Evolutionary conservation across 2,113 vertebrate genomes (phyloP).

Genomic region (Anarhynchus alexandrinus): DNA sequence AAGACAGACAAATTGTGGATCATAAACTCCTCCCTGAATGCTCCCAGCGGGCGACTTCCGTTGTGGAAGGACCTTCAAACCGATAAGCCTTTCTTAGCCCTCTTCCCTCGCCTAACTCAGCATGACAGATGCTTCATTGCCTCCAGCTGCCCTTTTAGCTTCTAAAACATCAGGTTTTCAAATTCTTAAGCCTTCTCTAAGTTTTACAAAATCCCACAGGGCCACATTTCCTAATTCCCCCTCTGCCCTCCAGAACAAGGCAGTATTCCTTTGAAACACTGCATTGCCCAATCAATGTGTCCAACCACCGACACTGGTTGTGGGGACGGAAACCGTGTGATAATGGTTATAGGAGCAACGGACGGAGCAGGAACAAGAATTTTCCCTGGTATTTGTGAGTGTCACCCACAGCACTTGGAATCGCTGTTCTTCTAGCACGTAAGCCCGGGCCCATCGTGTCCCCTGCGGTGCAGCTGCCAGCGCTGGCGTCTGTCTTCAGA

Average conservation of each 20-base stretch:
- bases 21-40: not conserved
- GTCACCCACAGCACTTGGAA: not conserved
- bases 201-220: not conserved
- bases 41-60: not conserved
- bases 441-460: not conserved
- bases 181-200: not conserved
- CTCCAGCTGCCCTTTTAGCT: not conserved
- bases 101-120: not conserved
- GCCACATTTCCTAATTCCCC: not conserved
- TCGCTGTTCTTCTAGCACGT: rapidly evolving
- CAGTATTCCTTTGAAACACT: not conserved
- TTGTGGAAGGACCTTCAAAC: not conserved
- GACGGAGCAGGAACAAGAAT: not conserved
- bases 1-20: not conserved
- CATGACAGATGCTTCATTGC: not conserved
- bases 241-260: not conserved
- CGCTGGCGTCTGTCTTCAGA: not conserved
- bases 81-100: not conserved
- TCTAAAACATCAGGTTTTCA: not conserved
- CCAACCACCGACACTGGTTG: not conserved
- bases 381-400: not conserved
- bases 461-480: not conserved
- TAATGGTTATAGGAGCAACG: not conserved
- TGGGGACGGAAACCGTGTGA: not conserved
- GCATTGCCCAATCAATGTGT: not conserved